These are phyloP conservation scores for Platysternon megacephalum DNA, from an alignment of 2,113 vertebrate genomes.

Conservation along the genomic window DNA sequence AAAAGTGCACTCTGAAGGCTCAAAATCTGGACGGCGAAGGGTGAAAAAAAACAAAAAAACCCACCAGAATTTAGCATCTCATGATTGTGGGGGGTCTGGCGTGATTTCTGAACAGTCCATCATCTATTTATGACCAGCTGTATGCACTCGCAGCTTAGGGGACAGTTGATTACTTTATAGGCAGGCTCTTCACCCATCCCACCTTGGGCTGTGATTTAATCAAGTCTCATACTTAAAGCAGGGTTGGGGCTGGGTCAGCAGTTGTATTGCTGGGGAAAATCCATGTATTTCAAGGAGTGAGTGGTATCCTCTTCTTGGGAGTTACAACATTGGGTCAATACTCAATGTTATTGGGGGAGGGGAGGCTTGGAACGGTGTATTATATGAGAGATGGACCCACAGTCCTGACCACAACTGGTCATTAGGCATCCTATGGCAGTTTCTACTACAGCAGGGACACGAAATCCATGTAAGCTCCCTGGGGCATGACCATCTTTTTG, in stretches of 20 bases:
- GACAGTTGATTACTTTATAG: fast-evolving
- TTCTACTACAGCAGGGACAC: neutral
- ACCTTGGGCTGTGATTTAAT: neutral
- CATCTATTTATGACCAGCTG: neutral
- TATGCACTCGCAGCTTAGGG: fast-evolving
- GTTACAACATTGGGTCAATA: neutral
- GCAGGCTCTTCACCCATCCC: neutral
- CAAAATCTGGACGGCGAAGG: neutral
- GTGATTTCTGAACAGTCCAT: neutral
- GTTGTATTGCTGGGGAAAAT: neutral
- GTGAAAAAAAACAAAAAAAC: neutral
- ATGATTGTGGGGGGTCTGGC: neutral
- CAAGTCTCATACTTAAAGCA: neutral
- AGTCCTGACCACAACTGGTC: fast-evolving
- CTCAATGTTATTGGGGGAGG: neutral
- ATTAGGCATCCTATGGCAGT: neutral
- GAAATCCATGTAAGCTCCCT: neutral
- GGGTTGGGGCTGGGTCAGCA: neutral
- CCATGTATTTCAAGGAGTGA: neutral
- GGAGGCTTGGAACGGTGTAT: neutral
- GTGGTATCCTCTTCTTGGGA: neutral
- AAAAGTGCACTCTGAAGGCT: neutral
- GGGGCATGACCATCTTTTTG: neutral
- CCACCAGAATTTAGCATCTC: neutral
- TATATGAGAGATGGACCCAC: neutral